Base-by-base conservation (phyloP, 2,888 invertebrate genomes). In the Zelleria hepariella region DNA sequence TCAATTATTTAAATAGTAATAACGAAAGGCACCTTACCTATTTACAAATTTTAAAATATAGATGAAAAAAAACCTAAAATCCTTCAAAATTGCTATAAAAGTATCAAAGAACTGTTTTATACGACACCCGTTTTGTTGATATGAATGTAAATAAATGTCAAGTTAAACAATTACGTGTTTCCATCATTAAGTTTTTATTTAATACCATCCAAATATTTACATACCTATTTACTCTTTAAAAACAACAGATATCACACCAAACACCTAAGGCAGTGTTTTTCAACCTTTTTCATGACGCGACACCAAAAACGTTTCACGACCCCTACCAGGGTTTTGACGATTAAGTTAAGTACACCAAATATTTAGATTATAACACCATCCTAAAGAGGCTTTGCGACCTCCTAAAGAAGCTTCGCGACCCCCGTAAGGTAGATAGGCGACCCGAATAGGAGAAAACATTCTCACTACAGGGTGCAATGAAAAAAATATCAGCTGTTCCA, bases 71-170 rank as follows among this genome's bases (percentile, higher is more conserved):
- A 83, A 79, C 79, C 77, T 73, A 73, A 78, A 60, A 79, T 83
- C 79, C 79, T 77, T 73, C 73, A 78, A 60, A 77, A 78, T 75
- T 73, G 68, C 72, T 69, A 69, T 70, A 73, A 84, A 57, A 32
- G 51, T 57, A 42, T 57, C 47, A 51, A 81, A 80, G 76, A 85
- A 84, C 84, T 84, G 86, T 89, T 89, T 89, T 89, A 88, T 89
- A 89, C 89, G 88, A 88, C 88, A 88, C 86, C 87, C 85, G 85
- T 88, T 89, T 89, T 89, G 89, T 89, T 89, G 86, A 88, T 85
- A 87, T 89, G 80, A 83, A 89, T 89, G 89, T 89, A 89, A 89
- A 89, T 89, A 89, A 87, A 89, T 89, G 89, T 89, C 88, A 88
- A 89, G 89, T 89, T 85, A 77, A 78, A 85, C 76, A 71, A 66